phyloP scores from a whole-genome alignment of 2,113 vertebrate species.

The Psettodes erumei region DNA sequence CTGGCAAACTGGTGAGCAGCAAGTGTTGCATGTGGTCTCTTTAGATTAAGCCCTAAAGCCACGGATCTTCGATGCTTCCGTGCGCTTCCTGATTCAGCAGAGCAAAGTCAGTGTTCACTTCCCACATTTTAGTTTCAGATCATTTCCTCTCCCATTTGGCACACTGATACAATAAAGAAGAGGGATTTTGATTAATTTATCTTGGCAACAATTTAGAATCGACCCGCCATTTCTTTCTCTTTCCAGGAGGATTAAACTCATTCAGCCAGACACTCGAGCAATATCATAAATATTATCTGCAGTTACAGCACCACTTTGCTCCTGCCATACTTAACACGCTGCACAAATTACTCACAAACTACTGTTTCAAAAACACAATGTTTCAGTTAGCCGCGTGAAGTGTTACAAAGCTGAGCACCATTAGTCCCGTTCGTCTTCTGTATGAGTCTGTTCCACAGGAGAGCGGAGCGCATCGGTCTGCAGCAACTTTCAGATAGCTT shows the following conservation, averaged over 20 bases:
- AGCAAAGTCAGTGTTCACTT: not conserved
- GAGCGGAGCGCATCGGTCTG: not conserved
- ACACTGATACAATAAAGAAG: not conserved
- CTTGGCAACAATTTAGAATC: too few relatives aligned
- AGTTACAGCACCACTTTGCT: not conserved
- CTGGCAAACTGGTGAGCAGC: not conserved
- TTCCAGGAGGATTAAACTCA: not conserved
- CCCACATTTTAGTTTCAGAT: not conserved
- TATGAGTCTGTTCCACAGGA: not conserved
- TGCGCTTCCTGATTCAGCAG: not conserved
- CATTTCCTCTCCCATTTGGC: not conserved
- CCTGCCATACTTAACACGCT: not conserved
- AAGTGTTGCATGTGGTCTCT: not conserved
- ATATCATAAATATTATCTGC: not conserved
- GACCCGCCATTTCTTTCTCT: too few relatives aligned
- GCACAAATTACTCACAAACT: not conserved
- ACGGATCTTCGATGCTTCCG: not conserved
- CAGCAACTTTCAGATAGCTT: constrained; percentile 32
- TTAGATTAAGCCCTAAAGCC: not conserved
- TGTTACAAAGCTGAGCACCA: not conserved
- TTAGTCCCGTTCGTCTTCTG: too few relatives aligned
- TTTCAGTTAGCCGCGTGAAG: not conserved
- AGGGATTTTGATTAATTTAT: too few relatives aligned
- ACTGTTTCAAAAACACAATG: not conserved
- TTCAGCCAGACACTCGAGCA: not conserved